Percentiles rank a stretch among this genome's conserved stretches.
Conservation (phyloP, 2,113 vertebrate genomes). For the Cyprinodon brontotheroides region DNA sequence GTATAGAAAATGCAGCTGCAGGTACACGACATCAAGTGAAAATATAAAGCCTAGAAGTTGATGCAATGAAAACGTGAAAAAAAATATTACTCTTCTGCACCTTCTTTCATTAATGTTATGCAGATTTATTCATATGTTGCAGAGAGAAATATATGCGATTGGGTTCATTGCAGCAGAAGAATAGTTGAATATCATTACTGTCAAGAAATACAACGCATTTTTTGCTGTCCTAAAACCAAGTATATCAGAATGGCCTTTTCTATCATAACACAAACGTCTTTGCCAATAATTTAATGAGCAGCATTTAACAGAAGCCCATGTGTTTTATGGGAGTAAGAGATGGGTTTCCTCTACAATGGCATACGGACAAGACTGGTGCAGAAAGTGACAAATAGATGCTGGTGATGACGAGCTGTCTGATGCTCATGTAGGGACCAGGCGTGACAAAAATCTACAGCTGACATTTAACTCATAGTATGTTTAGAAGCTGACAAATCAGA, state of each 20-base stretch:
- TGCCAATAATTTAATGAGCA: constrained; percentile 24
- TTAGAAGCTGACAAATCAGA: constrained; percentile 27
- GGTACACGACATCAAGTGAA: neutral
- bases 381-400: constrained; percentile 38
- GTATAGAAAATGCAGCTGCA: neutral
- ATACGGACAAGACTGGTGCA: constrained; percentile 16
- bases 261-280: constrained; percentile 11
- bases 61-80: constrained; percentile 1
- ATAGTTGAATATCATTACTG: neutral
- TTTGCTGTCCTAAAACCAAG: constrained; percentile 1
- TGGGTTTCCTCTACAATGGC: constrained; percentile 47
- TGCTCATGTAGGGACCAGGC: constrained; percentile 3
- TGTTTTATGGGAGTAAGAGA: constrained; percentile 26
- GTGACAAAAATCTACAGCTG: constrained; percentile 13
- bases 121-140: constrained; percentile 5
- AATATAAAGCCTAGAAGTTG: neutral
- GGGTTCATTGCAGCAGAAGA: neutral
- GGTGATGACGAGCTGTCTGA: constrained; percentile 48
- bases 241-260: constrained; percentile 15
- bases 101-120: constrained; percentile 6
- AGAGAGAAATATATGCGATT: neutral
- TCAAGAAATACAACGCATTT: constrained; percentile 31
- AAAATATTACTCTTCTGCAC: neutral
- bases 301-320: constrained; percentile 19
- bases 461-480: constrained; percentile 41